These are phyloP conservation scores for Cygnus buccinator DNA, from an alignment of 2,113 vertebrate genomes.

Conservation along the genomic window DNA sequence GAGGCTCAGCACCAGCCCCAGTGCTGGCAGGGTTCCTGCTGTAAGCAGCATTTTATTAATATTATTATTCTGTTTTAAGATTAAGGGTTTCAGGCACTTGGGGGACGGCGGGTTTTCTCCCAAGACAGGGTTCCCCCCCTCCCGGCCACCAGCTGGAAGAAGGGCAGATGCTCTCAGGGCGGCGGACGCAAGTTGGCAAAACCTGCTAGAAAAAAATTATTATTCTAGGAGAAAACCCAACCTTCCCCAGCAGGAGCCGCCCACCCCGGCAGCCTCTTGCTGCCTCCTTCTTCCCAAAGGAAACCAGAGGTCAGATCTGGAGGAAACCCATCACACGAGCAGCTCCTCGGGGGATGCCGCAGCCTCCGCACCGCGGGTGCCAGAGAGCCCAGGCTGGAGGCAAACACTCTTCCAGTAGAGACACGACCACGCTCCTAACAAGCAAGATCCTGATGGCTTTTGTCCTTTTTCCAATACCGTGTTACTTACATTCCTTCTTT, in stretches of 20 bases:
- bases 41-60: not conserved
- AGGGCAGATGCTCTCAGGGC: not conserved
- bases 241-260: not conserved
- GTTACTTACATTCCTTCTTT: slow-evolving; percentile 72
- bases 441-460: slow-evolving; percentile 61
- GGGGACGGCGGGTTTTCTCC: not conserved
- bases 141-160: not conserved
- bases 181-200: not conserved
- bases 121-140: not conserved
- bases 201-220: not conserved
- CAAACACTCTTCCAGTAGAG: not conserved
- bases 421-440: not conserved
- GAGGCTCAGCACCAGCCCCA: not conserved
- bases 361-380: not conserved
- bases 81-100: fast-evolving
- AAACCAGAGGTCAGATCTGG: not conserved
- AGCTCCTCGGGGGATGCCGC: not conserved
- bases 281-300: not conserved
- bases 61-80: not conserved
- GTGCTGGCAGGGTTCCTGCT: not conserved
- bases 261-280: not conserved
- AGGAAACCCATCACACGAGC: not conserved
- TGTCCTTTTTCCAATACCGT: slow-evolving; percentile 71
- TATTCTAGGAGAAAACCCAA: not conserved
- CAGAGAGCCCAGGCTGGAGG: not conserved